phyloP scores from a whole-genome alignment of 2,888 invertebrate genomes.

The Minunthozetes semirufus region DNA sequence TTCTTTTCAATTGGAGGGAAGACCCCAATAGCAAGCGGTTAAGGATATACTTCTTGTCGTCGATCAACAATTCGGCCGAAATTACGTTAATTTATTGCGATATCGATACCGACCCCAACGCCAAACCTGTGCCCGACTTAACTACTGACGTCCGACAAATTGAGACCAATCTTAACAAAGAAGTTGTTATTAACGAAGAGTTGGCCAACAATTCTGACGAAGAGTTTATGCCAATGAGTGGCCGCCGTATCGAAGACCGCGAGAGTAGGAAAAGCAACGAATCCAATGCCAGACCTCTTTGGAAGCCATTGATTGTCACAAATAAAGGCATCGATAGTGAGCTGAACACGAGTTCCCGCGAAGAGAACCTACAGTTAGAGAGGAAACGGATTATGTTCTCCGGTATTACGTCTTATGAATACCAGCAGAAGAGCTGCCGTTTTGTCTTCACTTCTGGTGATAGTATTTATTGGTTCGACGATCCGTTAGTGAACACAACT shows the following conservation, averaged over 20 bases:
- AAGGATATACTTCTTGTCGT: slow-evolving; percentile 36
- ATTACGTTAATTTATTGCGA: slow-evolving; percentile 37
- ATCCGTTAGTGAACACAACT: slow-evolving; percentile 47
- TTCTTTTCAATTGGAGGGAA: slow-evolving; percentile 31
- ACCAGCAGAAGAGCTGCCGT: slow-evolving; percentile 70
- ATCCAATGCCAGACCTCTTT: background rate
- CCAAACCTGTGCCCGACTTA: background rate
- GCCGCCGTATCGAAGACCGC: background rate
- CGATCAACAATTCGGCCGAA: slow-evolving; percentile 26
- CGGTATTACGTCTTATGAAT: slow-evolving; percentile 89
- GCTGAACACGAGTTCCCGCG: background rate
- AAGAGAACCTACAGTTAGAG: slow-evolving; percentile 80
- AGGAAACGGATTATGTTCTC: slow-evolving; percentile 81
- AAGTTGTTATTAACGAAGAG: background rate
- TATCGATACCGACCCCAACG: slow-evolving; percentile 18
- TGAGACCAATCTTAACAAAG: background rate
- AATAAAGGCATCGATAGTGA: background rate
- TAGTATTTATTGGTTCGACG: slow-evolving; percentile 75
- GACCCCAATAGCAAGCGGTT: slow-evolving; percentile 12
- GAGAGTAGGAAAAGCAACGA: background rate
- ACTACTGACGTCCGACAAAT: background rate
- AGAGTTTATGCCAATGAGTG: slow-evolving; percentile 11
- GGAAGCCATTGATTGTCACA: background rate
- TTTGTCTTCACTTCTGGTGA: slow-evolving; percentile 86
- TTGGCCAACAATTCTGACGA: background rate